Percentiles rank a stretch among this genome's conserved stretches.
Conservation (phyloP, 2,888 invertebrate species). For the Chrysina gloriosa region DNA sequence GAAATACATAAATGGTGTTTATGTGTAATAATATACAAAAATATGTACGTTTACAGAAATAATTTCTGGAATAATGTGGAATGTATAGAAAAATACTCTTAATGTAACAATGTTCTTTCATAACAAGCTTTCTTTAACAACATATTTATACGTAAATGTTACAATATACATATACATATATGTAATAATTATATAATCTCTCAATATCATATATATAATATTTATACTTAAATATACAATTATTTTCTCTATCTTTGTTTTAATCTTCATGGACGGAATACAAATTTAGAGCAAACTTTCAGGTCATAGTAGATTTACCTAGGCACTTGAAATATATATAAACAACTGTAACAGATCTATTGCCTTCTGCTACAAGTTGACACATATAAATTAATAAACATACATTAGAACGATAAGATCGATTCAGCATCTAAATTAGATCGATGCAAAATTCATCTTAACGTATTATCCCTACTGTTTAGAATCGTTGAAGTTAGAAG, state of each 20-base stretch:
- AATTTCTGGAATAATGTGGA: conserved; percentile 17
- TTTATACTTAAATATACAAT: conserved; percentile 42
- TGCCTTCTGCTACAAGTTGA: neutral
- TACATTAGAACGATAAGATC: no score
- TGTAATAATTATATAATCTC: conserved; percentile 39
- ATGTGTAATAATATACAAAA: neutral
- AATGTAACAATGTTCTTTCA: conserved; percentile 19
- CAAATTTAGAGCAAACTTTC: conserved; percentile 44
- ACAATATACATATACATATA: conserved; percentile 39
- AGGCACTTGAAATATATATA: conserved; percentile 41
- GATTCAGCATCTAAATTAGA: no score
- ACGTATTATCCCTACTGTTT: no score
- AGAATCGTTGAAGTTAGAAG: neutral
- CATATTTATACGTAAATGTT: conserved; percentile 38
- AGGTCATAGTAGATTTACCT: conserved; percentile 41
- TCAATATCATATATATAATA: conserved; percentile 43
- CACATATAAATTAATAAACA: no score
- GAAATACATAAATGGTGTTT: no score
- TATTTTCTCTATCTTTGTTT: conserved; percentile 31
- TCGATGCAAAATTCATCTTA: neutral
- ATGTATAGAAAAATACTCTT: conserved; percentile 22
- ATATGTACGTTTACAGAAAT: neutral
- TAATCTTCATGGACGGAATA: conserved; percentile 41
- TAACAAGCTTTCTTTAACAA: conserved; percentile 34
- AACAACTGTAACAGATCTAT: neutral